phyloP scores from a whole-genome alignment of 2,797 vertebrate genomes.

The Phaenicophaeus curvirostris region DNA sequence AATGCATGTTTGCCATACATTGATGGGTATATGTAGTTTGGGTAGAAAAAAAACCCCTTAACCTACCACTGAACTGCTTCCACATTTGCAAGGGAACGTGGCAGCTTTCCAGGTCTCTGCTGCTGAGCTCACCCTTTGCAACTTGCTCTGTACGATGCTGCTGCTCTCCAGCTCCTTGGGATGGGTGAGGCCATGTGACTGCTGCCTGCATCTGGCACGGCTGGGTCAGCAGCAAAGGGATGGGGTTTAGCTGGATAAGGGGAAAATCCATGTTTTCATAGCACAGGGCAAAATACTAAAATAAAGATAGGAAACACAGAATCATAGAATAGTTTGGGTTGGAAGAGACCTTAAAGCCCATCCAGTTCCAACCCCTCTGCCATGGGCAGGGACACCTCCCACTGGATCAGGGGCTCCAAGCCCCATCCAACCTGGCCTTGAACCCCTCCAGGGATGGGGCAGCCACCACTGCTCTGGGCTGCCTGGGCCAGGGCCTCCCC shows the following conservation, averaged over 20 bases:
- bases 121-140: not conserved
- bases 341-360: too few species aligned
- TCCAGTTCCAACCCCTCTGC: too few species aligned
- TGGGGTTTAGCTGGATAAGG: not conserved
- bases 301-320: not conserved
- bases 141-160: accelerated
- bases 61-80: slow-evolving; percentile 5
- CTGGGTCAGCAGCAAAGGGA: not conserved
- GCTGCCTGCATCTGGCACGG: not conserved
- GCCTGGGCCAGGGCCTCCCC: too few species aligned
- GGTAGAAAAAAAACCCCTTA: not conserved
- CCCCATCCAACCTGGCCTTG: too few species aligned
- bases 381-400: too few species aligned
- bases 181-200: accelerated
- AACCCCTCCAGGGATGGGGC: too few species aligned
- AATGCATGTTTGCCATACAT: slow-evolving; percentile 20
- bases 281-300: not conserved
- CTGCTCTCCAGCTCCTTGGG: not conserved
- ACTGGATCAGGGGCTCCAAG: too few species aligned
- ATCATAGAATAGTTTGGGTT: too few species aligned
- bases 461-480: too few species aligned
- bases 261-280: not conserved
- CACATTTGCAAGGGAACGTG: not conserved
- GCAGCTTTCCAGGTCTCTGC: not conserved
- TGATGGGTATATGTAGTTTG: not conserved